These are phyloP conservation scores for Aromia moschata DNA, from an alignment of 2,888 invertebrate species.

Conservation along the genomic window DNA sequence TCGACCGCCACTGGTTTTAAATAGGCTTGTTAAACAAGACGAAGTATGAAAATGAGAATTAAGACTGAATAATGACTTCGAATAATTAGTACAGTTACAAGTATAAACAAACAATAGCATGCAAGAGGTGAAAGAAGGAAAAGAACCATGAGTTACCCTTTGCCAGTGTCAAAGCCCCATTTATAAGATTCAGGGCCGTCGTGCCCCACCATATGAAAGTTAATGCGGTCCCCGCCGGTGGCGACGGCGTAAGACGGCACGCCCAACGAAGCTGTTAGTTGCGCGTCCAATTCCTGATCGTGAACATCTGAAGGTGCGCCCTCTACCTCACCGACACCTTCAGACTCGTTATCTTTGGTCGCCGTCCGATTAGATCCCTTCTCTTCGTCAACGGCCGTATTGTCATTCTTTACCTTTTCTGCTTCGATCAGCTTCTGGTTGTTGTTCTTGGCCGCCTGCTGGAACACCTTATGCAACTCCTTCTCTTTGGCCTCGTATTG, in stretches of 20 bases:
- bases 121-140: constrained; percentile 14
- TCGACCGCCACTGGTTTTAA: no score
- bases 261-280: constrained; percentile 52
- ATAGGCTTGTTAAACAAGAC: no score
- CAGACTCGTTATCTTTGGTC: constrained; percentile 20
- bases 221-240: constrained; percentile 66
- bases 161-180: constrained; percentile 86
- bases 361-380: constrained; percentile 3
- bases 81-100: no score
- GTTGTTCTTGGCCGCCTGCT: constrained; percentile 65
- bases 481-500: constrained; percentile 55
- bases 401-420: constrained; percentile 51
- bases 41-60: no score
- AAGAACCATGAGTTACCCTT: constrained; percentile 69
- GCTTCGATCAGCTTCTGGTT: constrained; percentile 65
- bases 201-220: constrained; percentile 85
- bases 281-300: constrained; percentile 47
- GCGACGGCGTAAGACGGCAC: constrained; percentile 45
- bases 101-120: no score
- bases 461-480: constrained; percentile 55
- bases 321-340: constrained; percentile 31
- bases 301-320: constrained; percentile 36
- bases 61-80: no score
- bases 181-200: constrained; percentile 84
- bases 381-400: background rate